Percentiles rank a stretch among this genome's conserved stretches.
phyloP scores from a whole-genome alignment of 2,113 vertebrate genomes.

The Uropsilus gracilis region DNA sequence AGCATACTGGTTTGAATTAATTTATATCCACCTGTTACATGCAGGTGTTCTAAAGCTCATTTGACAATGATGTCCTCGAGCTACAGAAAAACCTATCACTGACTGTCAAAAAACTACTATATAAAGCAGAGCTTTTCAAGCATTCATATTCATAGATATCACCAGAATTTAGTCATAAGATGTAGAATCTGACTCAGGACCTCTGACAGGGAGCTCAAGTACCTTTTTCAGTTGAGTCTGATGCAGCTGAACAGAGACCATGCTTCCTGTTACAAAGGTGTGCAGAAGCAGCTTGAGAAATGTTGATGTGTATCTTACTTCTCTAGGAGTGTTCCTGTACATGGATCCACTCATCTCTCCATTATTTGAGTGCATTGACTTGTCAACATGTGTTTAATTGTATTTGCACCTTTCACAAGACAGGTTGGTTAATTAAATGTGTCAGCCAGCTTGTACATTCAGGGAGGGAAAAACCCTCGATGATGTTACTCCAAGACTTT shows the following conservation, averaged over 20 bases:
- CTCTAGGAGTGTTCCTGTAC: not conserved
- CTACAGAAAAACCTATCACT: not conserved
- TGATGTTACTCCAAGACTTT: conserved; percentile 39
- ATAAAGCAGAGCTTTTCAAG: not conserved
- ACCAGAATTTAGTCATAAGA: not conserved
- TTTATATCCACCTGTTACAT: not conserved
- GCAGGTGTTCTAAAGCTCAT: not conserved
- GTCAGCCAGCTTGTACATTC: conserved; percentile 81
- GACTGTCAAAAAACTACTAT: not conserved
- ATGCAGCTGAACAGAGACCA: not conserved
- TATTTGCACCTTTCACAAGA: conserved; percentile 82
- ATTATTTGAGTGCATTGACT: conserved; percentile 72
- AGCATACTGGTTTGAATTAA: not conserved
- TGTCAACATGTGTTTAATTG: conserved; percentile 82
- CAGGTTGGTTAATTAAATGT: conserved; percentile 85
- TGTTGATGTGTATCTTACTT: not conserved
- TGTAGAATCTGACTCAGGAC: not conserved
- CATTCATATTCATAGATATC: not conserved
- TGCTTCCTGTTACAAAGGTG: not conserved
- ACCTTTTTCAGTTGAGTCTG: not conserved
- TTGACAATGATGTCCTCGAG: not conserved
- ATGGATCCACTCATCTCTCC: not conserved
- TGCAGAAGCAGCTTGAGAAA: not conserved
- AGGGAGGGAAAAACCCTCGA: conserved; percentile 57
- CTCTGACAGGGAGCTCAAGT: not conserved